These are phyloP conservation scores for Campoplex nolae DNA, from an alignment of 2,888 invertebrate genomes.

Conservation along the genomic window DNA sequence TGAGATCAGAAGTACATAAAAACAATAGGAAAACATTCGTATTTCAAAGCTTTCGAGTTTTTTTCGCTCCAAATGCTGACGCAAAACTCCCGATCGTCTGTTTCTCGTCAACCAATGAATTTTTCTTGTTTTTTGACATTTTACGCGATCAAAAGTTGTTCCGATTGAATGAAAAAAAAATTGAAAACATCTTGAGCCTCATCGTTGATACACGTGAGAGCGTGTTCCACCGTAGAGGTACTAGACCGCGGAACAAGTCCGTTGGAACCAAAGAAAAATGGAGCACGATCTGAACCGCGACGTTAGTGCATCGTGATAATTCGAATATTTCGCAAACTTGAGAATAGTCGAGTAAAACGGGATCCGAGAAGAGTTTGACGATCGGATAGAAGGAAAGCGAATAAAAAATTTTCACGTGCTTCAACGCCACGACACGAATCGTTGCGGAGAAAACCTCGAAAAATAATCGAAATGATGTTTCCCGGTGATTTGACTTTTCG, in stretches of 20 bases:
- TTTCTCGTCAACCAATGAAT: no score
- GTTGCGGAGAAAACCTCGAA: constrained; percentile 9
- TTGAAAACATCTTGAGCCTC: constrained; percentile 51
- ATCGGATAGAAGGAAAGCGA: background rate
- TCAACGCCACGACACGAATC: background rate
- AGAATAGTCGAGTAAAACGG: background rate
- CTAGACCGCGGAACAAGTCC: background rate
- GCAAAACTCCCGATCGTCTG: background rate
- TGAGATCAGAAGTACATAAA: constrained; percentile 26
- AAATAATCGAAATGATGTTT: constrained; percentile 16
- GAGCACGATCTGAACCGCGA: background rate
- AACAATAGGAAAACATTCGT: constrained; percentile 24
- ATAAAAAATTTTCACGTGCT: constrained; percentile 3
- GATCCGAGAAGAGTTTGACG: background rate
- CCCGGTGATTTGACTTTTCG: constrained; percentile 74
- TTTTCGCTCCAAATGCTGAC: background rate
- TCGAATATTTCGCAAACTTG: background rate
- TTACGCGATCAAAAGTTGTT: constrained; percentile 6
- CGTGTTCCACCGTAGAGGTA: background rate
- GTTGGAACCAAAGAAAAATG: background rate
- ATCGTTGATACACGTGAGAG: constrained; percentile 2
- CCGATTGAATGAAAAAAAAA: constrained; percentile 22
- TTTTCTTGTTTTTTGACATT: background rate
- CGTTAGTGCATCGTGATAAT: constrained; percentile 13
- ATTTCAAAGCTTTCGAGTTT: background rate